Conservation (phyloP, 2,113 vertebrate genomes). For the Nyctereutes procyonoides region DNA sequence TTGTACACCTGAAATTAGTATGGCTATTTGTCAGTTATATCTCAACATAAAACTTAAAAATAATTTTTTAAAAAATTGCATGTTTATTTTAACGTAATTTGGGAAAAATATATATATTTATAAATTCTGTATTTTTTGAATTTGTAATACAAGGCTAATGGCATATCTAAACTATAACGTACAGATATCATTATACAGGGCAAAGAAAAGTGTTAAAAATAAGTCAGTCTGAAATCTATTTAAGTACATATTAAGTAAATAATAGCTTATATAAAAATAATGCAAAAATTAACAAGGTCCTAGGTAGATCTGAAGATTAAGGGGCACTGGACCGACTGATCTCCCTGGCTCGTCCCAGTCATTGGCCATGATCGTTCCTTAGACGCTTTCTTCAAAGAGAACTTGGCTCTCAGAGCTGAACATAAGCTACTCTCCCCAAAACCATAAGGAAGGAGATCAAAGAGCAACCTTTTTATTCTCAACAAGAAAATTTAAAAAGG, state of each 20-base stretch:
- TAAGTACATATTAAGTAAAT: not conserved
- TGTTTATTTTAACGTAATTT: constrained; percentile 3
- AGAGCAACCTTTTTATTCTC: not conserved
- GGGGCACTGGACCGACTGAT: not conserved
- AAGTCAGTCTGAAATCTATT: not conserved
- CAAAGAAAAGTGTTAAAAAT: constrained; percentile 41
- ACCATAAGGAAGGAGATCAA: not conserved
- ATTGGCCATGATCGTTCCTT: not conserved
- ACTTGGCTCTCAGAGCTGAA: not conserved
- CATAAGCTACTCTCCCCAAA: not conserved
- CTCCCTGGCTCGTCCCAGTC: not conserved
- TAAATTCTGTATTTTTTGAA: not conserved
- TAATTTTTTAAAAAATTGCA: not conserved
- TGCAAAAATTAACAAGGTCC: not conserved
- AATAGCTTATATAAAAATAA: not conserved
- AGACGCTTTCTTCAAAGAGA: not conserved
- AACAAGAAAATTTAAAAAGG: not conserved
- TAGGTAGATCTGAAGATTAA: not conserved
- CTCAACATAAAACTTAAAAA: not conserved
- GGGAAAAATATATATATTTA: not conserved
- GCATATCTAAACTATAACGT: not conserved
- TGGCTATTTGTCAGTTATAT: not conserved
- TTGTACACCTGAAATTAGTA: not conserved
- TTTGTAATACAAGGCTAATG: not conserved
- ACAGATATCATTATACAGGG: not conserved